Base-by-base conservation (phyloP, 2,888 invertebrate genomes). In the Drosophila neonasuta region DNA sequence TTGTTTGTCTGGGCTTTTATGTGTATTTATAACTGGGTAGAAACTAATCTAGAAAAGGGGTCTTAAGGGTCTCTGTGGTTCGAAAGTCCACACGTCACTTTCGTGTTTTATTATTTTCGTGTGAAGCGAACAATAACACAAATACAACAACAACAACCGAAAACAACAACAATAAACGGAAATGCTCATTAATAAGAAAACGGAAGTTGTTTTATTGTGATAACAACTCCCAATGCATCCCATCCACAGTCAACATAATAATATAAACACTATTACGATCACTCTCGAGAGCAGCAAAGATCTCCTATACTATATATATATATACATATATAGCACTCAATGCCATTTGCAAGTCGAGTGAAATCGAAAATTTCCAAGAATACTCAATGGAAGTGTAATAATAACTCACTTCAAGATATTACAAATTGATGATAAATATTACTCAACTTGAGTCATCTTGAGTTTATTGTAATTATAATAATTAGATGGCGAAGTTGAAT, bases 121-220 rank as follows among this genome's bases (percentile, higher is more conserved):
- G 59, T 32, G 77, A 75, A 67, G 32, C 45, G 63, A 42, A 49
- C 20, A 61, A 72, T n/a, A 52, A 61, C 30, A 66, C 64, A 42
- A 50, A 51, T 17, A 59, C 36, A 55, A 56, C 15, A 46, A 17
- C 34, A 59, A 50, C 17, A 4, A 20, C 20, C 20, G 20, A 20
- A 20, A 60, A 39, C 32, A 60, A 49, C 46, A 44, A 17, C 9
- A 58, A 50, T 34, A 63, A 78, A 77, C 76, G 85, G 81, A 81
- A 81, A 71, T 79, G 69, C 71, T 68, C 75, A 52, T 82, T 71
- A 81, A 68, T 68, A 42, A 67, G 63, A 68, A 67, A 71, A 71
- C 85, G 85, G 81, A 85, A 79, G 85, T 82, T 55, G 62, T 44
- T 68, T 68, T 76, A 71, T 76, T 77, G 61, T 74, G 85, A 80